Evolutionary conservation across 1,140 invertebrate species (phyloP).

Genomic region (Andricus grossulariae): DNA sequence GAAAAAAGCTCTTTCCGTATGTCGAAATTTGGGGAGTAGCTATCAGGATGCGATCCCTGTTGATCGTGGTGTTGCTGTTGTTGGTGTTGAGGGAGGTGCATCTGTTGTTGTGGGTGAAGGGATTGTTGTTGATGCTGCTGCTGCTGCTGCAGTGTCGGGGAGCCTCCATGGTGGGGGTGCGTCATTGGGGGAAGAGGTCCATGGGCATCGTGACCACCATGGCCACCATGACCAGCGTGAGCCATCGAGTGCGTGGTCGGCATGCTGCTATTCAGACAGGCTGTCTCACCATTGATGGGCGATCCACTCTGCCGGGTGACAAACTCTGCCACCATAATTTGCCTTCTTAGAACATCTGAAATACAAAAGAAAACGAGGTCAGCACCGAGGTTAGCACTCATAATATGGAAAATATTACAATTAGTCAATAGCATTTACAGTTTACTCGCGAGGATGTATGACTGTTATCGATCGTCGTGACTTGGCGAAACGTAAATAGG

Average conservation of each 20-base stretch:
- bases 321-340: constrained; percentile 91
- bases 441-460: not conserved
- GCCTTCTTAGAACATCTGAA: constrained; percentile 83
- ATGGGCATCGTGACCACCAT: constrained; percentile 59
- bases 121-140: constrained; percentile 59
- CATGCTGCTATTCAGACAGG: constrained; percentile 78
- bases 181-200: constrained; percentile 69
- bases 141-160: constrained; percentile 53
- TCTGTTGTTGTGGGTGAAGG: constrained; percentile 55
- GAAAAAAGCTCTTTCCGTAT: constrained; percentile 87
- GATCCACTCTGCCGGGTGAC: constrained; percentile 84
- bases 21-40: constrained; percentile 72
- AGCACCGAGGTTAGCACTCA: not conserved
- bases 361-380: constrained; percentile 52
- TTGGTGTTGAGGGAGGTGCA: constrained; percentile 56
- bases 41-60: constrained; percentile 61
- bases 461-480: not conserved
- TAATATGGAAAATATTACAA: not conserved
- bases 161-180: constrained; percentile 61
- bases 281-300: constrained; percentile 81
- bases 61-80: constrained; percentile 58
- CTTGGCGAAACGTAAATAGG: not conserved
- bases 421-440: not conserved
- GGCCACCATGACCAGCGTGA: constrained; percentile 67
- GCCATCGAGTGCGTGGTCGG: constrained; percentile 76